A percentile compares a stretch with the other conserved stretches of the same genome.
These are phyloP conservation scores for Callipepla californica DNA, from an alignment of 2,113 vertebrate genomes.

Conservation along the genomic window DNA sequence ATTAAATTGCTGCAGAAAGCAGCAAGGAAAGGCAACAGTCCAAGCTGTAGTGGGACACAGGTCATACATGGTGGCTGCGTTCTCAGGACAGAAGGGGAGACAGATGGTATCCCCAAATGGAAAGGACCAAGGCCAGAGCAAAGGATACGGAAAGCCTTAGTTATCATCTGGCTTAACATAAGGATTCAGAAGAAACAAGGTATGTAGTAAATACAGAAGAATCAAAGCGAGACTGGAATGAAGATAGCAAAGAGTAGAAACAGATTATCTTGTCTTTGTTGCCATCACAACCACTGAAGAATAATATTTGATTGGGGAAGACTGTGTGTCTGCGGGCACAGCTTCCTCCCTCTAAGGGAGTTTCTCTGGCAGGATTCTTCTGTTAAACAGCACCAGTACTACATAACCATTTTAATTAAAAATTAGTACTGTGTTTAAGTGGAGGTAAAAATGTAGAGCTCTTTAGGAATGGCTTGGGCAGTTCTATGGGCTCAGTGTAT, in stretches of 20 bases:
- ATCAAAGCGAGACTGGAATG: not conserved
- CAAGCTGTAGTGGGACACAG: not conserved
- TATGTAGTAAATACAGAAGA: not conserved
- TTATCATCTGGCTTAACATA: constrained; percentile 34
- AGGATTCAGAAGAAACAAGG: not conserved
- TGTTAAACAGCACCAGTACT: not conserved
- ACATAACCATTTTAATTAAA: not conserved
- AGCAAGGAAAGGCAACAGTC: not conserved
- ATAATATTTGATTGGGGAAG: not conserved
- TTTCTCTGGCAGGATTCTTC: not conserved
- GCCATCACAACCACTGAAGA: not conserved
- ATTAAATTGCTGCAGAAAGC: not conserved
- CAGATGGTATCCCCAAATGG: constrained; percentile 69
- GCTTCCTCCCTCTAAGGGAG: not conserved
- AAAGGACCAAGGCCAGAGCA: constrained; percentile 35
- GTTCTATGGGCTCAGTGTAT: not conserved
- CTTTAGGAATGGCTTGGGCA: not conserved
- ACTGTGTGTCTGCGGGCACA: fast-evolving
- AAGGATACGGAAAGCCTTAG: constrained; percentile 4
- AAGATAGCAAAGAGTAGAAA: not conserved
- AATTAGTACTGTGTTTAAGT: not conserved
- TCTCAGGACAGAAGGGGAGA: constrained; percentile 56
- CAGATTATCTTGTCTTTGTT: not conserved
- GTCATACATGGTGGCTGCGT: not conserved
- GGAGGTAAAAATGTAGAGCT: not conserved